Base-by-base conservation (phyloP, 2,797 vertebrate species). In the Otolemur crassicaudatus region DNA sequence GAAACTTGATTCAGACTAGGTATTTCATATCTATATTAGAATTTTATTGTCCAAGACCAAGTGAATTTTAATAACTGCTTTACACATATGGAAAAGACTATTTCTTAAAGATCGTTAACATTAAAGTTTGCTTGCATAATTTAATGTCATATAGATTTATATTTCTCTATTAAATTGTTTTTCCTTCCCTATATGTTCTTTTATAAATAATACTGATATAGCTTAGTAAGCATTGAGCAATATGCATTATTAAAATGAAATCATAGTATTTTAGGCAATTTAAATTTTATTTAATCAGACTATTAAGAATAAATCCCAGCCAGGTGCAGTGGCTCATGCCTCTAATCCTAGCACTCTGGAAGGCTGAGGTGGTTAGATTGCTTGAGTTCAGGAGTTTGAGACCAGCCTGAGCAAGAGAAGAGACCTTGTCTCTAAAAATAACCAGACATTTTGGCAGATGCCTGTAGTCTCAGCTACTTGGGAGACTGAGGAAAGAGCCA, bases 1-100 rank as follows among this genome's bases (percentile, higher is more conserved):
- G 67, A 95, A 95, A 85, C 34, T 25, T 95, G 40, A 97, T 73
- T 97, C 98, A 87, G 97, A 89, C 76, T 94, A 56, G 37, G 86
- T 96, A 94, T 2, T 92, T 94, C 34, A 27, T 31, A 81, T 72
- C 96, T 96, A 79, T 37, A 81, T n/a, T 76, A 61, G 90, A 95
- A 83, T 96, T 97, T 96, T 96, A 96, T 58, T 94, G 76, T 72
- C 96, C 29, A 49, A 82, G 37, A 86, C 91, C 7, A 84, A 81
- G 40, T 81, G 49, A 97, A 97, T 97, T 97, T 86, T 87, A 96
- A 87, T 93, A 87, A 76, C 1, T 23, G 4, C 34, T 40, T 94
- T 92, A 67, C 29, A 56, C 7, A 77, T 72, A 23, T 77, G 77
- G 82, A 96, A 93, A 92, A 20, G 75, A 93, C 67, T 81, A 61